Evolutionary conservation across 2,113 vertebrate genomes (phyloP), one percentile per base, ranked within the genome.

Genomic region (Salvelinus fontinalis): DNA sequence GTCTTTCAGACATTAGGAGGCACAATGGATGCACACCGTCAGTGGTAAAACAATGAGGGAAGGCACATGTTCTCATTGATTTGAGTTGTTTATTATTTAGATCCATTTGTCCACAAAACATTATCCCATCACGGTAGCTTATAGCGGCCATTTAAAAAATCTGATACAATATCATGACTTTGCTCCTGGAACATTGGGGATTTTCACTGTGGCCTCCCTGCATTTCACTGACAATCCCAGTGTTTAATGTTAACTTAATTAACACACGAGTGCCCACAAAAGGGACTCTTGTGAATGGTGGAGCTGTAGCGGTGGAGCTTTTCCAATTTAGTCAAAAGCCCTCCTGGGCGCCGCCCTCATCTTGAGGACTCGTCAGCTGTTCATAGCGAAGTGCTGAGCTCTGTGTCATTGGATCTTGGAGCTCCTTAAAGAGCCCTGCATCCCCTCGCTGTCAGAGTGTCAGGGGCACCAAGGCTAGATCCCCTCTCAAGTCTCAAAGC

Each of bases 321-420:
- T 84, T 86, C 84, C 79, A 79, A 83, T 85, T 87, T 85, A 84
- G 87, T 83, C 78, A 78, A 71, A 78, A 70, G 49, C 73, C 13
- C 39, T 44, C 20, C 39, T 34, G 13, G 67, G 76, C 51, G 11
- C 57, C 75, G n/a, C 79, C 81, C 64, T 73, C 44, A 72, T 78
- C 79, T 82, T 76, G 39, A 44, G 39, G 73, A 68, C 68, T 59
- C 64, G 86, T 95, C 97, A 97, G 97, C 96, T 98, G 97, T 94
- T 95, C 92, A 90, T 90, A 73, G 85, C 86, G 59, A 89, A 94
- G 77, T 92, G 95, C 96, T 97, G 96, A 97, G 92, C 88, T 89
- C 74, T 82, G 83, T 79, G 92, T 88, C 91, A 98, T 87, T 39
- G 80, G 95, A 97, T 86, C 94, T 64, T 5, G n/a, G 71, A 80